Percentiles rank a stretch among this genome's conserved stretches.
phyloP scores from a whole-genome alignment of 2,113 vertebrate species.

The Lutjanus erythropterus region DNA sequence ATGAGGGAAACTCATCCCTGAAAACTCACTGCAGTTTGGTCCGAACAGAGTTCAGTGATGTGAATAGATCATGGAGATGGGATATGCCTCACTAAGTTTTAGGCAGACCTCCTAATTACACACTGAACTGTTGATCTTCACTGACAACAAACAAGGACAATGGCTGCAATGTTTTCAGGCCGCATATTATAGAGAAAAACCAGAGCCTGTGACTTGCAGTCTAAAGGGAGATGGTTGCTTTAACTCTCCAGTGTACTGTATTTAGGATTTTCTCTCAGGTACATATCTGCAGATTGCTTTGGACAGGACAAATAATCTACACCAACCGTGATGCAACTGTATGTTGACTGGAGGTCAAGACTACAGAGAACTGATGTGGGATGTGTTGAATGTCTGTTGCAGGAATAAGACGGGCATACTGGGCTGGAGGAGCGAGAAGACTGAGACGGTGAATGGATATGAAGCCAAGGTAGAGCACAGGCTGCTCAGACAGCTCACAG shows the following conservation, averaged over 20 bases:
- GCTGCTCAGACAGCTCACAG: conserved; percentile 1
- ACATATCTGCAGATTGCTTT: background rate
- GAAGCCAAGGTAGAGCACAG: conserved; percentile 92
- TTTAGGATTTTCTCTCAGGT: background rate
- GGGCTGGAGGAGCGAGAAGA: conserved; percentile 98
- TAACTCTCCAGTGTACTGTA: background rate
- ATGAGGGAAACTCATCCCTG: background rate
- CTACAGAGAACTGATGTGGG: background rate
- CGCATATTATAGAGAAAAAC: background rate
- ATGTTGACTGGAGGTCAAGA: background rate
- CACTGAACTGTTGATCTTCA: conserved; percentile 21
- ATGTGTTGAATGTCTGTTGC: conserved; percentile 51
- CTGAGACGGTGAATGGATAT: conserved; percentile 95
- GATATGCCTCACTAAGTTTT: conserved; percentile 42
- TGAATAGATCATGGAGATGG: conserved; percentile 33
- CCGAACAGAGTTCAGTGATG: conserved; percentile 11
- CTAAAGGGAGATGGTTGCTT: background rate
- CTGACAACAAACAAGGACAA: conserved; percentile 35
- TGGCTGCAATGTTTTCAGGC: conserved; percentile 16
- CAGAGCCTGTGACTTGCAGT: background rate
- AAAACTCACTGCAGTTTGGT: background rate
- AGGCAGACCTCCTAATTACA: conserved; percentile 50
- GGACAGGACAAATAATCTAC: background rate
- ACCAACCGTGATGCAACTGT: background rate
- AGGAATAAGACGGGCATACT: conserved; percentile 98